Percentiles rank a stretch among this genome's conserved stretches.
Evolutionary conservation across 2,113 vertebrate genomes (phyloP).

Genomic region (Antigone vipio): DNA sequence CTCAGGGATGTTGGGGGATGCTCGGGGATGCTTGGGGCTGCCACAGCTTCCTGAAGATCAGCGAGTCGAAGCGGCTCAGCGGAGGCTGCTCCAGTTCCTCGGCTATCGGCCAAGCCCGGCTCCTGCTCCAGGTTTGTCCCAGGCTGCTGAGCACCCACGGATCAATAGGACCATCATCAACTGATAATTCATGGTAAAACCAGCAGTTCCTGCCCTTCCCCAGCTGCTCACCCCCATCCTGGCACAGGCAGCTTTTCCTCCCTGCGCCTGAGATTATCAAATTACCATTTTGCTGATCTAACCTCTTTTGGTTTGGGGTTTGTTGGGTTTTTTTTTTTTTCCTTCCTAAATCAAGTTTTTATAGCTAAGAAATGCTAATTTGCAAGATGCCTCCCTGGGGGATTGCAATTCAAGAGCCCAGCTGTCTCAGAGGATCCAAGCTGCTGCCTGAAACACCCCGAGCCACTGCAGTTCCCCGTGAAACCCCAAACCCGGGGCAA

Average conservation of each 20-base stretch:
- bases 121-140: background rate
- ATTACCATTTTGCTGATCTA: constrained; percentile 22
- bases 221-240: background rate
- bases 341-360: background rate
- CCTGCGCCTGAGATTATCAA: background rate
- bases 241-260: background rate
- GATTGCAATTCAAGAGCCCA: background rate
- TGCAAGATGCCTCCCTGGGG: background rate
- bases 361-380: constrained; percentile 19
- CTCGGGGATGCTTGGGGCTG: background rate
- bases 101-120: background rate
- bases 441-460: background rate
- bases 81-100: background rate
- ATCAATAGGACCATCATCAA: background rate
- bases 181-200: background rate
- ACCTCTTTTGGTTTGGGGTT: background rate
- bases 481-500: background rate
- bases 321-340: background rate
- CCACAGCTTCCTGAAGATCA: background rate
- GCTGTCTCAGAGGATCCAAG: background rate
- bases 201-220: background rate
- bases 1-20: background rate
- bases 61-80: background rate
- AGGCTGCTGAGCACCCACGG: background rate
- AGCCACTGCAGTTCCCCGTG: fast-evolving